A percentile compares a stretch with the other conserved stretches of the same genome.
phyloP scores from a whole-genome alignment of 1,140 invertebrate species.

The Diorhabda sublineata region DNA sequence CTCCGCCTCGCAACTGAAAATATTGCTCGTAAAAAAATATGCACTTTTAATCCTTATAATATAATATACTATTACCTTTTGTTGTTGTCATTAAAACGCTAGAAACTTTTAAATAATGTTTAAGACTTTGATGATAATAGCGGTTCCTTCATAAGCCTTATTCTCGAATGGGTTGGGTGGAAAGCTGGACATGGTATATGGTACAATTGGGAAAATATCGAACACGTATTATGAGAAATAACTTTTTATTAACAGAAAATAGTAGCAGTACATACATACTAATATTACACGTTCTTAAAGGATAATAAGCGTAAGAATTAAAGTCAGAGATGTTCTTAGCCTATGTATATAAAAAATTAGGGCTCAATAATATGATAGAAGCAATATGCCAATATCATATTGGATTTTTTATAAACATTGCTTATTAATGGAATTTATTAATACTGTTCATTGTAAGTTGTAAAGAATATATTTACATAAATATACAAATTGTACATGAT shows the following conservation, averaged over 20 bases:
- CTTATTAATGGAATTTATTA: neutral
- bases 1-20: too few species aligned
- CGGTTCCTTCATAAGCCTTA: too few species aligned
- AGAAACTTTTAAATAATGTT: too few species aligned
- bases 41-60: too few species aligned
- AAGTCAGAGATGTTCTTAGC: neutral
- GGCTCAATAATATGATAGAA: neutral
- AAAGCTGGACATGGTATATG: too few species aligned
- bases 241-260: neutral
- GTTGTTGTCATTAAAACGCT: too few species aligned
- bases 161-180: too few species aligned
- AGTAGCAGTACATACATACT: neutral
- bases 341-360: neutral
- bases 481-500: neutral
- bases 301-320: neutral
- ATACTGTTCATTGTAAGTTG: neutral
- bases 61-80: too few species aligned
- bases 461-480: neutral
- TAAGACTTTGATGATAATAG: too few species aligned
- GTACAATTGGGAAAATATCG: too few species aligned
- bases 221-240: neutral
- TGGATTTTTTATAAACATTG: neutral
- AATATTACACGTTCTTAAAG: neutral
- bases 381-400: neutral
- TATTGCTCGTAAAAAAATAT: too few species aligned